A percentile compares a stretch with the other conserved stretches of the same genome.
phyloP scores from a whole-genome alignment of 2,797 vertebrate genomes.

The Amniataba percoides region DNA sequence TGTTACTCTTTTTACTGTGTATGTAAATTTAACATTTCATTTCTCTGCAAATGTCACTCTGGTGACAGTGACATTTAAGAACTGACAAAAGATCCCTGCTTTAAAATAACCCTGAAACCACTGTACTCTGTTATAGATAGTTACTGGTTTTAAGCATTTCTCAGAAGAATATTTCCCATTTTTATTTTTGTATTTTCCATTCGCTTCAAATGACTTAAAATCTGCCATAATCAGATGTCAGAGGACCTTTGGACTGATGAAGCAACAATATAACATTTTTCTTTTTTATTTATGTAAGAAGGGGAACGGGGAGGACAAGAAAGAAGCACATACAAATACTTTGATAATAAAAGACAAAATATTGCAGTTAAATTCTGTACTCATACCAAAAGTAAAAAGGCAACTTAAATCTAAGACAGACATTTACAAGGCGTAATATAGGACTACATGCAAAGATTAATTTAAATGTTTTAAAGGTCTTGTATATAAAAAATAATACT shows the following conservation, averaged over 20 bases:
- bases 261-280: conserved; percentile 33
- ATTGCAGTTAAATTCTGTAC: conserved; percentile 80
- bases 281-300: conserved; percentile 84
- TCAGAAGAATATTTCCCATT: not conserved
- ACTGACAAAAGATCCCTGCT: too few species aligned
- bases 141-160: too few species aligned
- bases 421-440: conserved; percentile 78
- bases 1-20: too few species aligned
- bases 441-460: conserved; percentile 87
- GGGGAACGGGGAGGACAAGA: conserved; percentile 44
- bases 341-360: conserved; percentile 78
- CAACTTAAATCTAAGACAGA: conserved; percentile 79
- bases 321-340: conserved; percentile 82
- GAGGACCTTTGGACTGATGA: not conserved
- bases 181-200: not conserved
- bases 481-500: conserved; percentile 86
- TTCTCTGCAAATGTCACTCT: too few species aligned
- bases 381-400: conserved; percentile 78
- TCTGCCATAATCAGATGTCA: not conserved
- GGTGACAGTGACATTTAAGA: too few species aligned
- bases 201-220: not conserved
- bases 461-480: conserved; percentile 79
- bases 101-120: too few species aligned
- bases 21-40: too few species aligned
- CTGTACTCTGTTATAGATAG: too few species aligned